Evolutionary conservation across 2,797 vertebrate genomes (phyloP), one percentile per base, ranked within the genome.

Genomic region (Rhinichthys osculus): DNA sequence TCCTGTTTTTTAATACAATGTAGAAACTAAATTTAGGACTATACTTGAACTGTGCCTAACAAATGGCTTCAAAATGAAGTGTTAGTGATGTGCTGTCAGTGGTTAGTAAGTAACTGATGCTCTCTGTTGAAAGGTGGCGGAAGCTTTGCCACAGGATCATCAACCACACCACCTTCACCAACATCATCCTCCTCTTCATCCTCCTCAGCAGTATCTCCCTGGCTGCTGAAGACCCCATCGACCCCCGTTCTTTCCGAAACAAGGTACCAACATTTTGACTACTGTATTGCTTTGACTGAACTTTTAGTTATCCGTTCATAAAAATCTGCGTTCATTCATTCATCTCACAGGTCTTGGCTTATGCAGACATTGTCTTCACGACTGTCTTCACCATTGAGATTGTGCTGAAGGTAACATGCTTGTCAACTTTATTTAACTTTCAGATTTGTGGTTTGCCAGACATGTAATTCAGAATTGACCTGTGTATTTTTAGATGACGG

Each of bases 161-260:
- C 92, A 99, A 99, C 0, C 97, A 97, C 90, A 98, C 98, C 1
- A 97, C 97, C 91, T 99, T 99, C 93, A 99, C 98, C 92, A 99
- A 99, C 93, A 96, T 99, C 89, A 99, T 99, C 94, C 96, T 99
- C 70, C 95, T 99, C 86, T 99, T 99, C 95, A 99, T 99, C 92
- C 95, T 99, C 89, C 97, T 99, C 85, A 99, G 98, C 90, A 99
- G 98, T 50, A 98, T 99, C 76, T 98, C 98, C 0, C 93, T 99
- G 92, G 98, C 98, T 3, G 98, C 98, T 0, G 98, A 99, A 91
- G 98, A 99, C 90, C 98, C 98, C 87, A 98, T 99, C 11, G 96
- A 97, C 71, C 96, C 97, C 0, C 96, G 94, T 40, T 99, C 98
- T 54, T 96, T 97, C 91, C 95, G 98, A 89, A 99, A 99, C 86